Evolutionary conservation across 2,113 vertebrate species (phyloP), one percentile per base, ranked within the genome.

Genomic region (Barnardius zonarius): DNA sequence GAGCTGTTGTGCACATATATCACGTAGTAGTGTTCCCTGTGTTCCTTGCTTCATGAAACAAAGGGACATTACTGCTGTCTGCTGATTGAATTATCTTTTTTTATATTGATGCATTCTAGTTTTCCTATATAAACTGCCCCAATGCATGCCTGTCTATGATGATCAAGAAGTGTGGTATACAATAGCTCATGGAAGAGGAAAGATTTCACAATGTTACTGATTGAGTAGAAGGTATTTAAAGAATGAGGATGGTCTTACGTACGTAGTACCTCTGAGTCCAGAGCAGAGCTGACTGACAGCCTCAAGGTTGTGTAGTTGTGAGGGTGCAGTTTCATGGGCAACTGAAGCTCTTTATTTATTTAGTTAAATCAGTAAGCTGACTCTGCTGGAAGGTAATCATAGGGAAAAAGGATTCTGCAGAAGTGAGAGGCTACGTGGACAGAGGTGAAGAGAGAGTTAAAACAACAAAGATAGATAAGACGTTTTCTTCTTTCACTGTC

Each of bases 191-290:
- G 20, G 33, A n/a, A 79, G 23, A 51, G 35, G 9, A 78, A 74
- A 22, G 16, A 6, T 46, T 20, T 49, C 17, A n/a, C 2, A 1
- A 1, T 22, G 7, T 44, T 52, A 2, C 33, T 66, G 49, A 23
- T 79, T 88, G 30, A 48, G 44, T 22, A 85, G 52, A 51, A 84
- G 12, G 33, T 72, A 24, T 87, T 61, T 84, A 20, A 78, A 76
- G 55, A 69, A n/a, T 6, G 17, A 64, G 3, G 1, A 0, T 48
- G 23, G 17, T 30, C 27, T 85, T 64, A 27, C 0, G 1, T 54
- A 31, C 0, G 2, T 64, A 7, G 13, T 74, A 30, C 28, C 18
- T 69, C 54, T 41, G 68, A 86, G 63, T 44, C 19, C 31, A 35
- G 49, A 49, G 28, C 31, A 51, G 69, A 59, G 22, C 11, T 2